These are phyloP conservation scores for Melospiza melodia DNA, from an alignment of 2,113 vertebrate genomes.

Conservation along the genomic window DNA sequence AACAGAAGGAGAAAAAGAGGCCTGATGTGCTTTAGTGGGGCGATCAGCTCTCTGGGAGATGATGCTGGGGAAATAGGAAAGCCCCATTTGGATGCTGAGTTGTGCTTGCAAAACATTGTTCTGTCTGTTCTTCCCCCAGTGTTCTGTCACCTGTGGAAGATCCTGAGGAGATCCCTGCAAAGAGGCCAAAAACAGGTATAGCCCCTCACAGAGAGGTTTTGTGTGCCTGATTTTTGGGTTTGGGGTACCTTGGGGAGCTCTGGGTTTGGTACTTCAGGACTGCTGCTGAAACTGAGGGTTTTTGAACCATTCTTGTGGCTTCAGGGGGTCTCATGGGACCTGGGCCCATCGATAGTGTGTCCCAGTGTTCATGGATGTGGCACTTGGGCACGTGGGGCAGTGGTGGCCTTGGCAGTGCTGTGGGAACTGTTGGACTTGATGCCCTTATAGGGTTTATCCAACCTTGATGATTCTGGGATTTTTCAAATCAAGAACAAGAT, in stretches of 20 bases:
- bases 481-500: not conserved
- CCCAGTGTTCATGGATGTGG: not conserved
- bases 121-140: constrained; percentile 55
- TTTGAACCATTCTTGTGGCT: not conserved
- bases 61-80: not conserved
- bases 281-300: not conserved
- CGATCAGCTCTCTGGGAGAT: not conserved
- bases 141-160: not conserved
- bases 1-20: not conserved
- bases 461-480: no score
- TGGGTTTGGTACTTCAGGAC: not conserved
- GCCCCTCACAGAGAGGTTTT: not conserved
- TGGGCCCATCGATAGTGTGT: rapidly evolving
- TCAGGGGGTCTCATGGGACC: no score
- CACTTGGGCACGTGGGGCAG: not conserved
- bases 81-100: not conserved
- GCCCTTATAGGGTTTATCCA: not conserved
- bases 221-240: not conserved
- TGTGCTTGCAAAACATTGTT: not conserved
- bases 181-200: constrained; percentile 71
- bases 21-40: not conserved
- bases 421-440: not conserved
- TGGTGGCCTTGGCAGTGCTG: not conserved
- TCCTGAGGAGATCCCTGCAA: constrained; percentile 45
- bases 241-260: not conserved